These are phyloP conservation scores for Caradrina clavipalpis DNA, from an alignment of 2,888 invertebrate species.

Conservation along the genomic window DNA sequence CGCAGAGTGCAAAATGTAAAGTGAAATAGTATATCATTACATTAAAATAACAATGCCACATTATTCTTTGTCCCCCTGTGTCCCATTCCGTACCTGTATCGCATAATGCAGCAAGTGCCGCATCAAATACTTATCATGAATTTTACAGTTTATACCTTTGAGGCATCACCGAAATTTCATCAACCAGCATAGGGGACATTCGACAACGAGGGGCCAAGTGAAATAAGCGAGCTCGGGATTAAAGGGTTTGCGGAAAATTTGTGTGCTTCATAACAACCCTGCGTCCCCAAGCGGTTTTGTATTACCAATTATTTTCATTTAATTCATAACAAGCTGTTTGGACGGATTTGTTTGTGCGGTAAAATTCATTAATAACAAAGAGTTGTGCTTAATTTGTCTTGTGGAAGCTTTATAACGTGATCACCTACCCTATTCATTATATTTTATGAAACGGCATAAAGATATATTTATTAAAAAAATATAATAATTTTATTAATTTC, in stretches of 20 bases:
- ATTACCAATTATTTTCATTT: constrained; percentile 90
- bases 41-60: constrained; percentile 72
- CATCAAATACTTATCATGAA: constrained; percentile 81
- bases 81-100: constrained; percentile 74
- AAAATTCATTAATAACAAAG: constrained; percentile 65
- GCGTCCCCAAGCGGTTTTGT: constrained; percentile 85
- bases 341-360: constrained; percentile 62
- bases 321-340: constrained; percentile 81
- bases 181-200: constrained; percentile 78
- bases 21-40: constrained; percentile 62
- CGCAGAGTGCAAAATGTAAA: constrained; percentile 49
- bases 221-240: constrained; percentile 88
- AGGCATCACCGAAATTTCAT: constrained; percentile 86
- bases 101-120: constrained; percentile 69
- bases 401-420: constrained; percentile 11
- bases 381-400: constrained; percentile 39
- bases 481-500: constrained; percentile 1
- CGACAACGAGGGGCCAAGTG: constrained; percentile 88
- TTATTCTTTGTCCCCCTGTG: constrained; percentile 74
- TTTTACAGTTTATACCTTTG: constrained; percentile 79
- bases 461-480: not conserved
- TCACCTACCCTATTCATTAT: constrained; percentile 6
- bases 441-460: not conserved
- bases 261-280: constrained; percentile 84
- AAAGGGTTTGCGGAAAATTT: constrained; percentile 90